phyloP scores from a whole-genome alignment of 2,888 invertebrate genomes.

The Alloplasta piceator region DNA sequence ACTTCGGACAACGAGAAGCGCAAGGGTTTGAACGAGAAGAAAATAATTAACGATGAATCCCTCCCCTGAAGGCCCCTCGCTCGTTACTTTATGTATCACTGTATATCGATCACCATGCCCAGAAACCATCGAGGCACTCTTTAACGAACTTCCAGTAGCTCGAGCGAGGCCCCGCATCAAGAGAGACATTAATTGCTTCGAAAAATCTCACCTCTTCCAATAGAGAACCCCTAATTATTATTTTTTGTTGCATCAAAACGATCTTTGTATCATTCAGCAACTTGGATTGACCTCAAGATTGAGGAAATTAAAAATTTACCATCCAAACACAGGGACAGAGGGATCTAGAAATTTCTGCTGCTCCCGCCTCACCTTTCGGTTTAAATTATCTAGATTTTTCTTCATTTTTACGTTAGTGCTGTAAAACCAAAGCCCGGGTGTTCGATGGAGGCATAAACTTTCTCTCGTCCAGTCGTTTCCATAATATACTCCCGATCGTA shows the following conservation, averaged over 20 bases:
- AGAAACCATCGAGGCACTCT: conserved; percentile 17
- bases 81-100: conserved; percentile 4
- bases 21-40: conserved; percentile 46
- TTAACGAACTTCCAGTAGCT: conserved; percentile 42
- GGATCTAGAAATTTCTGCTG: too few relatives aligned
- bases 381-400: background rate
- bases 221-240: conserved; percentile 6
- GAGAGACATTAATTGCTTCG: conserved; percentile 40
- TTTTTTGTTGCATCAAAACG: too few relatives aligned
- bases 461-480: conserved; percentile 42
- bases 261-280: too few relatives aligned
- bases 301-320: too few relatives aligned
- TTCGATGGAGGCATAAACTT: conserved; percentile 22
- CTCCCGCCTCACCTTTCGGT: background rate
- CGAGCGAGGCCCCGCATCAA: background rate
- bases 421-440: conserved; percentile 32
- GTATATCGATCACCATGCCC: conserved; percentile 46
- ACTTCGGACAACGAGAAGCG: background rate
- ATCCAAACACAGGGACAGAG: too few relatives aligned
- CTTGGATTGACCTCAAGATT: too few relatives aligned
- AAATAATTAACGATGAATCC: conserved; percentile 60
- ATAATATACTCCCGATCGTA: conserved; percentile 55
- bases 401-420: background rate
- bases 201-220: conserved; percentile 42
- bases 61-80: background rate